Percentiles rank a stretch among this genome's conserved stretches.
These are phyloP conservation scores for Cotesia typhae DNA, from an alignment of 1,140 invertebrate species.

Conservation along the genomic window DNA sequence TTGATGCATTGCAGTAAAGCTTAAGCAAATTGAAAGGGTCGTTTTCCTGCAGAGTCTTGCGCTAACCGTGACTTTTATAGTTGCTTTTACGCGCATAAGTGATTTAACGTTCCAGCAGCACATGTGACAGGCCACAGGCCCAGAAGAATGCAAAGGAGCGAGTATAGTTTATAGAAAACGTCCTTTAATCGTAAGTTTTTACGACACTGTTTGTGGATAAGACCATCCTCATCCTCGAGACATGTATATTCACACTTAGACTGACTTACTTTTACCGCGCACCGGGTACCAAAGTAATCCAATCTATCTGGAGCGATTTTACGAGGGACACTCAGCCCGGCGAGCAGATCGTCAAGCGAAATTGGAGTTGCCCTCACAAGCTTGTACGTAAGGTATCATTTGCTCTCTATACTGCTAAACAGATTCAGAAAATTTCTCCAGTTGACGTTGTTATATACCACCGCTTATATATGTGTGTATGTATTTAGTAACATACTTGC, in stretches of 20 bases:
- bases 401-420: slow-evolving; percentile 11
- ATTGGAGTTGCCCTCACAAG: slow-evolving; percentile 24
- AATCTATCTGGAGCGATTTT: slow-evolving; percentile 37
- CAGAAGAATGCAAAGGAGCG: not conserved
- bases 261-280: not conserved
- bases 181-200: slow-evolving; percentile 3
- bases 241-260: not conserved
- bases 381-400: slow-evolving; percentile 25
- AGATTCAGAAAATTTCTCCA: slow-evolving; percentile 7
- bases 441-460: slow-evolving; percentile 2
- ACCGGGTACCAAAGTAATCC: slow-evolving; percentile 18
- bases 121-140: not conserved
- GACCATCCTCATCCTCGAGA: not conserved
- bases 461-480: not conserved
- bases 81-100: not conserved
- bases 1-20: too few species aligned
- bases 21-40: too few species aligned
- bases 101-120: too few species aligned
- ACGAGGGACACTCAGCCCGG: slow-evolving; percentile 19
- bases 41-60: too few species aligned
- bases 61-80: too few species aligned
- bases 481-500: not conserved
- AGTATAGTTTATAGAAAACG: not conserved
- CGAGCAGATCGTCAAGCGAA: slow-evolving; percentile 9
- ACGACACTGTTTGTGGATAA: slow-evolving; percentile 11